These are phyloP conservation scores for Ianthella basta DNA, from an alignment of 37 sponge, comb jelly and placozoan species.

Conservation along the genomic window DNA sequence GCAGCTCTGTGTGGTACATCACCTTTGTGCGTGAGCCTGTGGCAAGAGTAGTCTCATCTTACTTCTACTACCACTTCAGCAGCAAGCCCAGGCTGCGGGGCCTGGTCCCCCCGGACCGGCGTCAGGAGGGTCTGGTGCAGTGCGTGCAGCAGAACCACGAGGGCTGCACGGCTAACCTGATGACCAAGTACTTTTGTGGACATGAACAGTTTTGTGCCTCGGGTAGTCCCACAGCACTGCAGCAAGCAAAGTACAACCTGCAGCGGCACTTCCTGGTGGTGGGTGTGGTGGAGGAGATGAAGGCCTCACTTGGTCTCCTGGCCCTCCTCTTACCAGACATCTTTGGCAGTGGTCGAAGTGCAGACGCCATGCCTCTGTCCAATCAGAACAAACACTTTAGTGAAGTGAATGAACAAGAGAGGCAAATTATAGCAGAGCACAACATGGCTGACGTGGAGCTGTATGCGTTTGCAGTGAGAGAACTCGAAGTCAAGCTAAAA, in stretches of 20 bases:
- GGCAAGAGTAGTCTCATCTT: slow-evolving; percentile 72
- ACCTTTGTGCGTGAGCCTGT: slow-evolving; percentile 80
- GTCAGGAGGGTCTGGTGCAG: slow-evolving; percentile 47
- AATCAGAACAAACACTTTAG: slow-evolving; percentile 51
- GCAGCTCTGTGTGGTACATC: slow-evolving; percentile 62
- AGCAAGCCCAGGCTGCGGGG: slow-evolving; percentile 52
- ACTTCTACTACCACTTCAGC: slow-evolving; percentile 85
- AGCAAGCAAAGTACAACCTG: slow-evolving; percentile 66
- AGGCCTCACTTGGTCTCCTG: slow-evolving; percentile 50
- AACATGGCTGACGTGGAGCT: slow-evolving; percentile 72
- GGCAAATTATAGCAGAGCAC: slow-evolving; percentile 31
- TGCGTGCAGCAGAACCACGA: slow-evolving; percentile 61
- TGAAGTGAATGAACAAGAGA: slow-evolving; percentile 20
- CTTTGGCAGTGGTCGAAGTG: slow-evolving; percentile 30
- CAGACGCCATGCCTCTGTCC: slow-evolving; percentile 1
- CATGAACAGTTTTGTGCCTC: slow-evolving; percentile 59
- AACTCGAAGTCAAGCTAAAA: slow-evolving; percentile 31
- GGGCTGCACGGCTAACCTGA: slow-evolving; percentile 74
- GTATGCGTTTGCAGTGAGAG: slow-evolving; percentile 61
- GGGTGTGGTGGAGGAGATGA: slow-evolving; percentile 75
- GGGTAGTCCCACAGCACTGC: slow-evolving; percentile 56
- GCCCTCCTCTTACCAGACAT: slow-evolving; percentile 48
- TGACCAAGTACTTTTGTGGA: slow-evolving; percentile 94
- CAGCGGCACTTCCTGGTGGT: slow-evolving; percentile 57
- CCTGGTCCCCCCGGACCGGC: slow-evolving; percentile 42